A percentile compares a stretch with the other conserved stretches of the same genome.
Conservation (phyloP, 1,140 invertebrate genomes). For the Dendroctonus valens region DNA sequence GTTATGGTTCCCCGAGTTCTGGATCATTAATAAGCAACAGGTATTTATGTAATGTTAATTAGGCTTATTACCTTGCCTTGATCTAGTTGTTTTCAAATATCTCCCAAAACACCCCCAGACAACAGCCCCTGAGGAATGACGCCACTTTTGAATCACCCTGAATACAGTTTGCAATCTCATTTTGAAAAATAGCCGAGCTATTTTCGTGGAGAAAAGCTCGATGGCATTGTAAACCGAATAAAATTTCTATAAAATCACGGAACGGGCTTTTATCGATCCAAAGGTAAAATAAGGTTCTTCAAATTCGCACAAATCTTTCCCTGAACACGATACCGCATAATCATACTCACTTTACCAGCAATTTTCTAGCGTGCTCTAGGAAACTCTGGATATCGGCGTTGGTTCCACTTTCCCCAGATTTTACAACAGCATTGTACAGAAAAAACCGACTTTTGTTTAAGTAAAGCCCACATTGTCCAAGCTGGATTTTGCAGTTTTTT, state of each 20-base stretch:
- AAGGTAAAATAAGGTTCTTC: conserved; percentile 27
- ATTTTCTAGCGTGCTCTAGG: no score
- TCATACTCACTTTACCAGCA: conserved; percentile 1
- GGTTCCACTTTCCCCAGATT: neutral
- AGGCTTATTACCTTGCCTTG: no score
- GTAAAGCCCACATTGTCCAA: no score
- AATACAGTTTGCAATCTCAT: conserved; percentile 22
- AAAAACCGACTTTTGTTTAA: neutral
- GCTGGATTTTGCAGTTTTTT: no score
- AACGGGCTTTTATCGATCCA: conserved; percentile 28
- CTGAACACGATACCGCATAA: conserved; percentile 5
- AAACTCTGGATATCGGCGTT: no score
- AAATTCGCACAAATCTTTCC: conserved; percentile 23
- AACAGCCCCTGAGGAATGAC: no score
- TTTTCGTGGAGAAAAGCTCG: conserved; percentile 23
- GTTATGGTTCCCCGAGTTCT: no score
- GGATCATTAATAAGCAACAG: no score
- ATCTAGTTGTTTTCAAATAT: no score
- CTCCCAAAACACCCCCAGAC: no score
- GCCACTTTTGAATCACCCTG: no score
- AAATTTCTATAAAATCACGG: conserved; percentile 31
- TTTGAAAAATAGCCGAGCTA: conserved; percentile 31
- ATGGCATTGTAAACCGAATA: conserved; percentile 31
- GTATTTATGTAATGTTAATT: no score
- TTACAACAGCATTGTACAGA: neutral